Conservation (phyloP, 2,888 invertebrate species). For the Tachystola acroxantha region DNA sequence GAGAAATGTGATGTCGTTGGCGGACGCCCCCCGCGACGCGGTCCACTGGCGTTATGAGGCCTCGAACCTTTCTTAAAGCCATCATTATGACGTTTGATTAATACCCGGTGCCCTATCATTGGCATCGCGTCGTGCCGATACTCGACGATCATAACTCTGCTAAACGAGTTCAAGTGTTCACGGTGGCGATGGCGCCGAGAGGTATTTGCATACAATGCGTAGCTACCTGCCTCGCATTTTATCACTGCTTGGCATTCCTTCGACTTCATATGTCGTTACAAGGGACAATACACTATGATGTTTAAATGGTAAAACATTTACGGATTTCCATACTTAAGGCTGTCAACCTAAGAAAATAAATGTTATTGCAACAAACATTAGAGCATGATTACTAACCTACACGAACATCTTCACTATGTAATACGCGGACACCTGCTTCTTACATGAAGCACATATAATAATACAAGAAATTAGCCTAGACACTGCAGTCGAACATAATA, state of each 20-base stretch:
- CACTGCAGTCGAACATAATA: no score
- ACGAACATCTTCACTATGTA: no score
- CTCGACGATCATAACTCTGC: slow-evolving; percentile 51
- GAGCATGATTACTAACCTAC: no score
- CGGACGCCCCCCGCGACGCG: slow-evolving; percentile 56
- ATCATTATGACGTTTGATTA: slow-evolving; percentile 60
- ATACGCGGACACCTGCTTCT: no score
- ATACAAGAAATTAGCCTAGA: no score
- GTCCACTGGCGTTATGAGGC: slow-evolving; percentile 26
- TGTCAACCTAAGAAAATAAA: no score
- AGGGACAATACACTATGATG: no score
- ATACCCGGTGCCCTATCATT: slow-evolving; percentile 50
- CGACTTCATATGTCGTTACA: neutral
- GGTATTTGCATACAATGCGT: slow-evolving; percentile 68
- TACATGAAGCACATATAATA: no score
- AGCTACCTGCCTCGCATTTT: neutral
- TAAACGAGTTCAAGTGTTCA: slow-evolving; percentile 53
- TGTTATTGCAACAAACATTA: no score
- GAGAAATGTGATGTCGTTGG: slow-evolving; percentile 68
- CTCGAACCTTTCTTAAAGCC: slow-evolving; percentile 29
- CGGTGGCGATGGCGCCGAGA: slow-evolving; percentile 41
- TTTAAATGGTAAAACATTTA: no score
- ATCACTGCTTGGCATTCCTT: neutral
- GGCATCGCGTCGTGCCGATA: slow-evolving; percentile 45
- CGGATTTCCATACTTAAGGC: no score